Evolutionary conservation across 2,797 vertebrate genomes (phyloP).

Genomic region (Falco novaeseelandiae): DNA sequence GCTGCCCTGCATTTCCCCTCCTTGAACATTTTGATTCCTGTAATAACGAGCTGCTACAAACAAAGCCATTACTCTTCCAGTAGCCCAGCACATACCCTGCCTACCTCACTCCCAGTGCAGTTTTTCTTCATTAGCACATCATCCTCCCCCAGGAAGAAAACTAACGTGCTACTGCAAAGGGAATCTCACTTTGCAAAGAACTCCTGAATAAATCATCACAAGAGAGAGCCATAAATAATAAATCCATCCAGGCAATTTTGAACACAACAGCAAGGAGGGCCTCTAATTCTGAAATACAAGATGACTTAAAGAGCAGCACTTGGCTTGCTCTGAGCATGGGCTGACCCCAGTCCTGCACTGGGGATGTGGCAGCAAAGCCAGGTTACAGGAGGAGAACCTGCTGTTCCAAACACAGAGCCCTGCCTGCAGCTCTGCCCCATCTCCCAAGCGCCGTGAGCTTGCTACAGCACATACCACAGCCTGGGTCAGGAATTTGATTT

Average conservation of each 20-base stretch:
- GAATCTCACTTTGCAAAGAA: not conserved
- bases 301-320: not conserved
- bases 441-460: fast-evolving
- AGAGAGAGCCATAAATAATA: not conserved
- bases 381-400: not conserved
- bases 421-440: not conserved
- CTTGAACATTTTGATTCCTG: not conserved
- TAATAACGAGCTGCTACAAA: not conserved
- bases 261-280: not conserved
- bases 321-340: fast-evolving
- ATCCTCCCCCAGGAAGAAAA: not conserved
- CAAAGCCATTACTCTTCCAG: not conserved
- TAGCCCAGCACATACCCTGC: not conserved
- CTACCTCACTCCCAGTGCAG: not conserved
- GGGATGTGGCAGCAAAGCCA: not conserved
- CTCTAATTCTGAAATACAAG: not conserved
- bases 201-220: constrained; percentile 44
- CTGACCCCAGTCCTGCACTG: not conserved
- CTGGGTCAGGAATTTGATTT: not conserved
- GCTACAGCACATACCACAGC: not conserved
- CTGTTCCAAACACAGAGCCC: not conserved
- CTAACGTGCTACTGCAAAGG: not conserved
- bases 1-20: not conserved
- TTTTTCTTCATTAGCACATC: not conserved
- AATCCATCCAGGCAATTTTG: not conserved